Evolutionary conservation across 2,113 vertebrate genomes (phyloP).

Genomic region (Nothobranchius furzeri): DNA sequence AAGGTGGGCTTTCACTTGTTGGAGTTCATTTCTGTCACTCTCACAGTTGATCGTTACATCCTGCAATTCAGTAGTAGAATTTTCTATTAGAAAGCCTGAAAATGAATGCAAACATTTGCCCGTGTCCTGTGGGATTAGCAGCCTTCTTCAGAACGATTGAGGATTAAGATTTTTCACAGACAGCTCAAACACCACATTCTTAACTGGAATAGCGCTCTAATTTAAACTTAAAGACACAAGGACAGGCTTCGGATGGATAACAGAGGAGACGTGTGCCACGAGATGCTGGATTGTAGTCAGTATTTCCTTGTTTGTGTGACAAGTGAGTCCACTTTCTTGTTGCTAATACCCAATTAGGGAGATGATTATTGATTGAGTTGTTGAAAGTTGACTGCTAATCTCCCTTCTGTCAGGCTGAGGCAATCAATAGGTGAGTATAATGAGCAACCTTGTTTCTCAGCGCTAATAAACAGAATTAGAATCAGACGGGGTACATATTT

Average conservation of each 20-base stretch:
- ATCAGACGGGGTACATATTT: slow-evolving; percentile 60
- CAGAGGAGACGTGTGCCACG: slow-evolving; percentile 1
- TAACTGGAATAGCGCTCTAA: slow-evolving; percentile 26
- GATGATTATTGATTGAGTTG: slow-evolving; percentile 79
- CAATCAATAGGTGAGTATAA: slow-evolving; percentile 71
- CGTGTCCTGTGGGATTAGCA: slow-evolving; percentile 23
- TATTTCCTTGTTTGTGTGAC: slow-evolving; percentile 65
- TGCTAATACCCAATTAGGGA: slow-evolving; percentile 79
- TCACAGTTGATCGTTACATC: not conserved
- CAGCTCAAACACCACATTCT: slow-evolving; percentile 10
- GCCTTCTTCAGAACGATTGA: slow-evolving; percentile 32
- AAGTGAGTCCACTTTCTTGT: slow-evolving; percentile 70
- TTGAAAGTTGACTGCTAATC: slow-evolving; percentile 78
- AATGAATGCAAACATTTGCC: slow-evolving; percentile 28
- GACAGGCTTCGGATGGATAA: slow-evolving; percentile 48
- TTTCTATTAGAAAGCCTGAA: slow-evolving; percentile 5
- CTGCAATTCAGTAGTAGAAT: not conserved
- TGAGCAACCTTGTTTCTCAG: slow-evolving; percentile 64
- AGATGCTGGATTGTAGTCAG: slow-evolving; percentile 40
- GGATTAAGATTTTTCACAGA: slow-evolving; percentile 40
- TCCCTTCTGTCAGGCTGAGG: slow-evolving; percentile 63
- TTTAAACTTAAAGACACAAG: slow-evolving; percentile 40
- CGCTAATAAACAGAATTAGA: slow-evolving; percentile 63
- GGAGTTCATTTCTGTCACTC: not conserved
- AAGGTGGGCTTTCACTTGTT: not conserved